Base-by-base conservation (phyloP, 2,888 invertebrate genomes). In the Drosophila parthenogenetica region DNA sequence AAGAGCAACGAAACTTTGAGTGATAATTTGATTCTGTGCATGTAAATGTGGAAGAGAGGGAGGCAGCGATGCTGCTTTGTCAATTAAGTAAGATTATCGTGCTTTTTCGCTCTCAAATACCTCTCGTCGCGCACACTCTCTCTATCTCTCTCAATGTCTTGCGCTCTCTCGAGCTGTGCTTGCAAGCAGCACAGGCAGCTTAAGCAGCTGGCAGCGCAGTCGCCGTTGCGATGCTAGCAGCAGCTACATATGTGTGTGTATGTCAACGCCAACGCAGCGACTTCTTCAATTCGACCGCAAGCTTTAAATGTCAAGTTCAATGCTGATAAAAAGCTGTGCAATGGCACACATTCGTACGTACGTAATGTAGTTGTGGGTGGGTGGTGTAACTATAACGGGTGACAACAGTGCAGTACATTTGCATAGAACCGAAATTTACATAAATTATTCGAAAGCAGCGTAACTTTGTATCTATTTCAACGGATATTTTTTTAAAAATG, bases 271-370 rank as follows among this genome's bases (percentile, higher is more conserved):
- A 48, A 11, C 14, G 29, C 55, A 25, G 10, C 42, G 43, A 32
- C 55, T 25, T 37, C 45, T 45, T 37, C 13, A 42, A 37, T 50
- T 19, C n/a, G 19, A 49, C 40, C 16, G 19, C 29, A 29, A 48
- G 57, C 57, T 53, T 62, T 37, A 35, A 13, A 55, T 40, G 61
- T 61, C 75, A 75, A 77, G 78, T 75, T 75, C 78, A 73, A 73
- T 77, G 67, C 46, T 53, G 29, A 65, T 45, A 59, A 46, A 46
- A 54, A 50, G 25, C 39, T 29, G 35, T 11, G 8, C 16, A n/a
- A 19, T 37, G 32, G 14, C 22, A n/a, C 25, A 5, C 35, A 14
- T 35, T n/a, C n/a, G 37, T 62, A 29, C 40, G 16, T 40, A 5
- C 37, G n/a, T 14, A 5, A n/a, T 22, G 3, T 11, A 32, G 32